A percentile compares a stretch with the other conserved stretches of the same genome.
These are phyloP conservation scores for Tragulus kanchil DNA, from an alignment of 2,113 vertebrate genomes.

Conservation along the genomic window DNA sequence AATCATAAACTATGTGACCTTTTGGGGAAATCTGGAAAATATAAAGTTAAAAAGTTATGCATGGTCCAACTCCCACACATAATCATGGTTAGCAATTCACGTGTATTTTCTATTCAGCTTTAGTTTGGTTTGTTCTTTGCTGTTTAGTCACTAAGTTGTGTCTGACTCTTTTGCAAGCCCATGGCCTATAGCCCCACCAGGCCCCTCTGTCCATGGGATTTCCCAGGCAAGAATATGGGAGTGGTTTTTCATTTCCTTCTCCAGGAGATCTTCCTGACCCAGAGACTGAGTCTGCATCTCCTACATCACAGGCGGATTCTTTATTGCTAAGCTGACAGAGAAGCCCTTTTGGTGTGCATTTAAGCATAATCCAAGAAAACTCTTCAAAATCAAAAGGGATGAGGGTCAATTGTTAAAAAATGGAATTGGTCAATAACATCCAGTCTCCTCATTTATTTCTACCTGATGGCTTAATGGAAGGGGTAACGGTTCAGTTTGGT, in stretches of 20 bases:
- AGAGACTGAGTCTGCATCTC: neutral
- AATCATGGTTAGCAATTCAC: neutral
- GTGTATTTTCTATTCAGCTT: neutral
- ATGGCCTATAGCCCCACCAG: neutral
- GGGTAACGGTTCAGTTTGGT: neutral
- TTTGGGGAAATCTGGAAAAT: conserved; percentile 41
- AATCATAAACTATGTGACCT: neutral
- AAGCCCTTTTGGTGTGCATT: neutral
- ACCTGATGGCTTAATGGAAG: neutral
- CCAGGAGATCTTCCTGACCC: neutral
- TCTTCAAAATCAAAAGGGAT: conserved; percentile 8
- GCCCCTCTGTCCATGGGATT: neutral
- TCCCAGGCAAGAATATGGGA: neutral
- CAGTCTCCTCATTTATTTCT: neutral
- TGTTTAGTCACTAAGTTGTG: neutral
- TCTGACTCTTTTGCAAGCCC: neutral
- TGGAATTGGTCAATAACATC: neutral
- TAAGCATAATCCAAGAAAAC: conserved; percentile 2
- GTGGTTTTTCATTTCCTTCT: neutral
- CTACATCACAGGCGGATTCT: neutral
- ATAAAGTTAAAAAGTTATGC: conserved; percentile 18
- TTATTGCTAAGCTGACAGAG: neutral
- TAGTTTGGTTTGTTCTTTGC: neutral
- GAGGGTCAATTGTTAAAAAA: conserved; percentile 7
- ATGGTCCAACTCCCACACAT: neutral